A percentile compares a stretch with the other conserved stretches of the same genome.
phyloP scores from a whole-genome alignment of 2,888 invertebrate genomes.

The Agrypnus murinus region DNA sequence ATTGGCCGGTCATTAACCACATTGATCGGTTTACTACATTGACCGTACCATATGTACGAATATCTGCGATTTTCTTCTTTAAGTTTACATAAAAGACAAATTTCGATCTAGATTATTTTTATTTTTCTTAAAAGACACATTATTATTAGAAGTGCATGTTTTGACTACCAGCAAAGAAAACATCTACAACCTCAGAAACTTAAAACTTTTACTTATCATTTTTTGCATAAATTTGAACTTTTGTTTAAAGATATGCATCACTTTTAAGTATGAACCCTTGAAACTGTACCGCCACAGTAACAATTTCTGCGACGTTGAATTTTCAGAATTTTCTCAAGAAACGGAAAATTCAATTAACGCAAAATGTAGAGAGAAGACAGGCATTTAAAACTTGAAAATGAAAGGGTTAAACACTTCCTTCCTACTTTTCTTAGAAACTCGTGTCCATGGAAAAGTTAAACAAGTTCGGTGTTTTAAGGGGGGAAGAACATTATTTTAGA shows the following conservation, averaged over 20 bases:
- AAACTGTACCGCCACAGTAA: not conserved
- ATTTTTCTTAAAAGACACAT: too few relatives aligned
- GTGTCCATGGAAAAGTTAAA: conserved; percentile 24
- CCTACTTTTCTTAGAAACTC: conserved; percentile 27
- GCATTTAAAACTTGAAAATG: conserved; percentile 27
- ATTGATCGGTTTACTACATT: too few relatives aligned
- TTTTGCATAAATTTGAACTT: too few relatives aligned
- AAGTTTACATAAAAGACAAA: too few relatives aligned
- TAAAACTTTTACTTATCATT: too few relatives aligned
- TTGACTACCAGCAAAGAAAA: too few relatives aligned
- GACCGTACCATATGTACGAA: too few relatives aligned
- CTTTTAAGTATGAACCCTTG: not conserved
- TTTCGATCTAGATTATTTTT: too few relatives aligned
- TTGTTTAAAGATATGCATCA: not conserved
- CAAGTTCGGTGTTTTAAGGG: conserved; percentile 6
- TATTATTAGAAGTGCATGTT: too few relatives aligned
- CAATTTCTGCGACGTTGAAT: not conserved
- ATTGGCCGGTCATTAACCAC: too few relatives aligned
- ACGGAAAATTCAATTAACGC: conserved; percentile 33
- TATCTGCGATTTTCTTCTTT: too few relatives aligned
- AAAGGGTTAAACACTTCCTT: conserved; percentile 36
- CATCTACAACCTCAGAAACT: too few relatives aligned
- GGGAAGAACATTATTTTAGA: conserved; percentile 23
- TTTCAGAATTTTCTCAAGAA: conserved; percentile 2
- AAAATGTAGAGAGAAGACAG: conserved; percentile 20